phyloP scores from a whole-genome alignment of 2,797 vertebrate genomes.

The Sternotherus odoratus region DNA sequence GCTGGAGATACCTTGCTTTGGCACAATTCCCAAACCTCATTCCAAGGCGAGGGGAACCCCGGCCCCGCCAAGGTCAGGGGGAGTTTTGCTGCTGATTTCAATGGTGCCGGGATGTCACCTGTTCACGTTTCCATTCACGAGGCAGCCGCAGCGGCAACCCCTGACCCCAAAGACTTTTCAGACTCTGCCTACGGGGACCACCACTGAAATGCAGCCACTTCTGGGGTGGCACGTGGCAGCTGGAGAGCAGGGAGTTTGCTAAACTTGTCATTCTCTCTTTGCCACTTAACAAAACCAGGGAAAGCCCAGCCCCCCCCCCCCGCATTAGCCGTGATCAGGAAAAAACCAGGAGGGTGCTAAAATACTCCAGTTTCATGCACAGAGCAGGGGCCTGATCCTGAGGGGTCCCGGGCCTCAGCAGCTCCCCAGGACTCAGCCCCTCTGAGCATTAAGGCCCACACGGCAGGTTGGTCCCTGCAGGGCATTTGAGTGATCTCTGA shows the following conservation, averaged over 20 bases:
- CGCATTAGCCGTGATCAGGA: background rate
- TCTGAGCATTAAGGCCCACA: accelerated
- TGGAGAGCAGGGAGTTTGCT: background rate
- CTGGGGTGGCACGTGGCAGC: background rate
- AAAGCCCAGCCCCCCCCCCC: background rate
- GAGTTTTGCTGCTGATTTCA: background rate
- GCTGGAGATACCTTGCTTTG: background rate
- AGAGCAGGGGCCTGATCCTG: background rate
- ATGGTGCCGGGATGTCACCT: background rate
- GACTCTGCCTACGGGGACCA: background rate
- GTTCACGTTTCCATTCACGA: too few species aligned
- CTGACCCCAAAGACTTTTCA: background rate
- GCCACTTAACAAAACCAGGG: background rate
- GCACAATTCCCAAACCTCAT: background rate
- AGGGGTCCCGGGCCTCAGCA: background rate
- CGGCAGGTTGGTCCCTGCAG: background rate
- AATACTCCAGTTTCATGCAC: accelerated
- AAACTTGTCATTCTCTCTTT: background rate
- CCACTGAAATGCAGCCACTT: background rate
- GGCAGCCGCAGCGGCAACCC: background rate
- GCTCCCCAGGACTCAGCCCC: accelerated
- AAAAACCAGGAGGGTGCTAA: background rate
- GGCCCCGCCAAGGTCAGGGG: too few species aligned
- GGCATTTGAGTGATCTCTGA: background rate
- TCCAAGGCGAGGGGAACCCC: background rate